Base-by-base conservation (phyloP, 2,888 invertebrate genomes). In the Zaprionus lineosus region DNA sequence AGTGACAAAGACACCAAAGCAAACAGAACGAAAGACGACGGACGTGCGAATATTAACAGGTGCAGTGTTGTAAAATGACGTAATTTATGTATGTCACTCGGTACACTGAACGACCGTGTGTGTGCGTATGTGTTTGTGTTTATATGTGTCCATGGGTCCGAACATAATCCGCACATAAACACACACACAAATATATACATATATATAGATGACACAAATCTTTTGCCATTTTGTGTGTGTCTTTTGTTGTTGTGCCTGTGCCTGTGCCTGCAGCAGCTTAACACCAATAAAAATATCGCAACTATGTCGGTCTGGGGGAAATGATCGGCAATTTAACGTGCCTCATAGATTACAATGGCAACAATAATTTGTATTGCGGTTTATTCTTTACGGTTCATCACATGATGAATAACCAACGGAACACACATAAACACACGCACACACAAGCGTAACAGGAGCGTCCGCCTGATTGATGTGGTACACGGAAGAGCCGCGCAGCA, bases 21-120 rank as follows among this genome's bases (percentile, higher is more conserved):
- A 50, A 15, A 56, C n/a, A 26, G 21, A 11, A 40, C 12, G 11
- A 52, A 7, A 39, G 51, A 51, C 43, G 64, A 47, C 53, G 41
- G 34, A 18, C 15, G 2, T n/a, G 39, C 7, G 52, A 46, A 56
- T 51, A 62, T 28, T 48, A 28, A 2, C 50, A 51, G 55, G 28
- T 50, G 46, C n/a, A 62, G 62, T 78, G 67, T 60, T 73, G 76
- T 46, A 15, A 69, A 77, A 70, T 81, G 77, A 81, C 84, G 81
- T 73, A 81, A 81, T 62, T 62, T 46, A 78, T 71, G 70, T 78
- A 59, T 78, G 78, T 74, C 78, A 78, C 57, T 43, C 43, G 7
- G 14, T 46, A 24, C 44, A 18, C 33, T 1, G 31, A 9, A 16
- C 6, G 16, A 21, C 9, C n/a, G 8, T n/a, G 11, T 11, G 24